Evolutionary conservation across 2,888 invertebrate genomes (phyloP).

Genomic region (Melanargia galathea): DNA sequence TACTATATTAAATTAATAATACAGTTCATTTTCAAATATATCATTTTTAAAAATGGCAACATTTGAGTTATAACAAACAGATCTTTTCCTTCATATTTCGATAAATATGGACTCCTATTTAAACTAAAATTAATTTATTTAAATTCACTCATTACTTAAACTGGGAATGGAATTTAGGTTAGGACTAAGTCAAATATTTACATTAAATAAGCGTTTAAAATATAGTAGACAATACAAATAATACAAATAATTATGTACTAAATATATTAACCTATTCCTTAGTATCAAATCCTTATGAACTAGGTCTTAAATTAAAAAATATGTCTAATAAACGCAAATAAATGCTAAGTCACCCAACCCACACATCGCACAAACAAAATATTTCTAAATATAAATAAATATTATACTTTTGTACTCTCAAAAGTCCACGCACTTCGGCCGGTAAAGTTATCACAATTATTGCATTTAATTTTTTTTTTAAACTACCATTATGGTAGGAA

Average conservation of each 20-base stretch:
- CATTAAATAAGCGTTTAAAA: constrained; percentile 35
- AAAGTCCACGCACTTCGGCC: constrained; percentile 58
- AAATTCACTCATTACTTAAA: constrained; percentile 23
- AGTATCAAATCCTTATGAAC: constrained; percentile 8
- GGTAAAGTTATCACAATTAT: constrained; percentile 60
- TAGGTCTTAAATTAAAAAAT: constrained; percentile 18
- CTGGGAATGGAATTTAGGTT: constrained; percentile 30
- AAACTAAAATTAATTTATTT: constrained; percentile 10
- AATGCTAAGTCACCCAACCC: constrained; percentile 34
- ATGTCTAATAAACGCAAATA: constrained; percentile 35
- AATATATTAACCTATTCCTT: constrained; percentile 12
- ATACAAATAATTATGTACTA: not conserved
- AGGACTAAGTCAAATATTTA: constrained; percentile 37
- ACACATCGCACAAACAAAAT: constrained; percentile 30
- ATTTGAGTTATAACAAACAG: constrained; percentile 24
- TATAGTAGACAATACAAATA: constrained; percentile 12
- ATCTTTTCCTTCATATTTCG: constrained; percentile 25
- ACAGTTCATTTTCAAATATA: not conserved
- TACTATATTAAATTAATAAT: constrained; percentile 10
- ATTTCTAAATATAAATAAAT: constrained; percentile 34
- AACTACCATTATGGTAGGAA: constrained; percentile 50
- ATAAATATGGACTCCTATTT: constrained; percentile 8
- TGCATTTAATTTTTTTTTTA: constrained; percentile 40
- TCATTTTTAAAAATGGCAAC: constrained; percentile 15
- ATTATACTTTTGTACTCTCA: constrained; percentile 69